phyloP scores from a whole-genome alignment of 2,888 invertebrate genomes.

The Phaonia tiefii region DNA sequence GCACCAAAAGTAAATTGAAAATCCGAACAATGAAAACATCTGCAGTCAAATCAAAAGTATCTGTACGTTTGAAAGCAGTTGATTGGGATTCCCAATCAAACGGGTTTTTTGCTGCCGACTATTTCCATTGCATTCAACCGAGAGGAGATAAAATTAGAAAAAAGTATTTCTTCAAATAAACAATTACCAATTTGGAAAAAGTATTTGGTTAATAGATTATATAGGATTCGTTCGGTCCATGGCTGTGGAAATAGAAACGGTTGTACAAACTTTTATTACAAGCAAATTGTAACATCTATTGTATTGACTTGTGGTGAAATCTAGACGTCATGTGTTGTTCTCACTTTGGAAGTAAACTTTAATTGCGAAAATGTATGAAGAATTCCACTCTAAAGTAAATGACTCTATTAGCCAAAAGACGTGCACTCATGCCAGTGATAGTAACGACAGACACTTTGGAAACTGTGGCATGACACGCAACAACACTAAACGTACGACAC shows the following conservation, averaged over 20 bases:
- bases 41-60: conserved; percentile 67
- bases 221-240: neutral
- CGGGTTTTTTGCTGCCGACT: no score
- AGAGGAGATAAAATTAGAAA: neutral
- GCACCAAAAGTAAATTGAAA: conserved; percentile 14
- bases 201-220: neutral
- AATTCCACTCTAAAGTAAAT: neutral
- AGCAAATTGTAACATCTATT: neutral
- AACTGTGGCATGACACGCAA: conserved; percentile 51
- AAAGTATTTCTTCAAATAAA: neutral
- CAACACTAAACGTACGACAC: conserved; percentile 53
- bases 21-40: conserved; percentile 34
- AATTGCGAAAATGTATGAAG: neutral
- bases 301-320: neutral
- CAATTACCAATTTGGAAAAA: neutral
- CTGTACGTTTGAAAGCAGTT: conserved; percentile 29
- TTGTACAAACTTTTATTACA: no score
- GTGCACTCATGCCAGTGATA: no score
- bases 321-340: neutral
- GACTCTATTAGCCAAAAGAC: neutral
- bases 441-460: conserved; percentile 17
- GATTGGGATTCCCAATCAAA: conserved; percentile 13
- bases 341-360: neutral
- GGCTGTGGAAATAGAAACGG: no score
- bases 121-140: no score